phyloP scores from a whole-genome alignment of 1,140 invertebrate genomes.

The Pentalonia nigronervosa region DNA sequence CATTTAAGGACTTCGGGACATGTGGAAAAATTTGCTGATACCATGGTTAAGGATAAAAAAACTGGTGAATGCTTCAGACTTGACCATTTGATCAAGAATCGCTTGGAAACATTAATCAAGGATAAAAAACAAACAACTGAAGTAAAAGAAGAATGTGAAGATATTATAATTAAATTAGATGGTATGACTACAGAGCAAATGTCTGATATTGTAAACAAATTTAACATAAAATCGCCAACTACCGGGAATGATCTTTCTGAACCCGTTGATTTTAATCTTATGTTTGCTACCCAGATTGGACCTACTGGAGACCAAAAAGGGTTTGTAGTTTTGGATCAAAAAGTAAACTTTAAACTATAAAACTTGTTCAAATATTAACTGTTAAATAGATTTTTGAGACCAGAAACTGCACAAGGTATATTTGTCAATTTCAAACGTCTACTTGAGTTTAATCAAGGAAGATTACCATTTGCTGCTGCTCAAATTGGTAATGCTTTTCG shows the following conservation, averaged over 20 bases:
- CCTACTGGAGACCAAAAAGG: slow-evolving; percentile 94
- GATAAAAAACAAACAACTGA: slow-evolving; percentile 83
- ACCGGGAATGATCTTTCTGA: slow-evolving; percentile 94
- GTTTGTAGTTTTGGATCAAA: slow-evolving; percentile 62
- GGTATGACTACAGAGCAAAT: slow-evolving; percentile 90
- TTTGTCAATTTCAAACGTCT: slow-evolving; percentile 99
- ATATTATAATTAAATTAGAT: slow-evolving; percentile 85
- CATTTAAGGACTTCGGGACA: slow-evolving; percentile 89
- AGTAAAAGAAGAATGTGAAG: slow-evolving; percentile 77
- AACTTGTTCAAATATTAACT: slow-evolving; percentile 43
- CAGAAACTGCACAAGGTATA: slow-evolving; percentile 99
- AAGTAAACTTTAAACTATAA: background rate
- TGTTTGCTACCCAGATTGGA: slow-evolving; percentile 98
- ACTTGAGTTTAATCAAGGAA: slow-evolving; percentile 96
- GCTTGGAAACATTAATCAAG: slow-evolving; percentile 85
- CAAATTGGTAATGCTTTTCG: slow-evolving; percentile 98
- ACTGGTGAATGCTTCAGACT: slow-evolving; percentile 96
- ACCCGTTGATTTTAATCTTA: slow-evolving; percentile 97
- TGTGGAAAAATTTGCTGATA: slow-evolving; percentile 97
- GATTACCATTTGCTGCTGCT: slow-evolving; percentile 96
- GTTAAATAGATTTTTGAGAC: slow-evolving; percentile 79
- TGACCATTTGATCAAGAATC: slow-evolving; percentile 98
- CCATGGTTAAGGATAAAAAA: slow-evolving; percentile 98
- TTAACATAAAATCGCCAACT: slow-evolving; percentile 91
- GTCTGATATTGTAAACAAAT: slow-evolving; percentile 82